Evolutionary conservation across 1,140 invertebrate genomes (phyloP).

Genomic region (Danaus melanippus): DNA sequence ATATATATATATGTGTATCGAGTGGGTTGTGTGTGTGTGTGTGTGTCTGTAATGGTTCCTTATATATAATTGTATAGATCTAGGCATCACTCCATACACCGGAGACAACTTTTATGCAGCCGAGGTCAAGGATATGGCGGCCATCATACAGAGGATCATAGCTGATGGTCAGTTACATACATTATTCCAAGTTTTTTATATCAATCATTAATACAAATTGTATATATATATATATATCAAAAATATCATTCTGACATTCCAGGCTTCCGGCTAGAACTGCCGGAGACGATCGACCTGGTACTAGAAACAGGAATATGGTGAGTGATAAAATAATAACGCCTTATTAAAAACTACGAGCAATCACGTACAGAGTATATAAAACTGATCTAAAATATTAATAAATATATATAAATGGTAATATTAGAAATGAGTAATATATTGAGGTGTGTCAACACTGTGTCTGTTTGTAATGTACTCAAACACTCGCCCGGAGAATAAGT

Average conservation of each 20-base stretch:
- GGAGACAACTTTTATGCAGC: constrained; percentile 85
- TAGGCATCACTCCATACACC: constrained; percentile 76
- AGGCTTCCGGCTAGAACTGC: constrained; percentile 91
- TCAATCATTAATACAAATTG: background rate
- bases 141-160: constrained; percentile 89
- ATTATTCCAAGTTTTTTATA: too few species aligned
- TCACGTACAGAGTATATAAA: too few species aligned
- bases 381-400: too few species aligned
- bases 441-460: too few species aligned
- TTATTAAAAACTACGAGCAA: constrained; percentile 7
- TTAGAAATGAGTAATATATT: too few species aligned
- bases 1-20: constrained; percentile 2
- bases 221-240: constrained; percentile 1
- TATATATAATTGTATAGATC: constrained; percentile 72
- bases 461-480: too few species aligned
- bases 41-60: constrained; percentile 66
- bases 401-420: too few species aligned
- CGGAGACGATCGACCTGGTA: constrained; percentile 89
- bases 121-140: constrained; percentile 94
- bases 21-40: too few species aligned
- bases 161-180: constrained; percentile 83
- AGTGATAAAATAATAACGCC: constrained; percentile 65
- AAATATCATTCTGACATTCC: constrained; percentile 49
- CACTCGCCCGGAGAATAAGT: too few species aligned
- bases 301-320: constrained; percentile 98